Conservation (phyloP, 2,797 vertebrate genomes). For the Rhinoraja longicauda region DNA sequence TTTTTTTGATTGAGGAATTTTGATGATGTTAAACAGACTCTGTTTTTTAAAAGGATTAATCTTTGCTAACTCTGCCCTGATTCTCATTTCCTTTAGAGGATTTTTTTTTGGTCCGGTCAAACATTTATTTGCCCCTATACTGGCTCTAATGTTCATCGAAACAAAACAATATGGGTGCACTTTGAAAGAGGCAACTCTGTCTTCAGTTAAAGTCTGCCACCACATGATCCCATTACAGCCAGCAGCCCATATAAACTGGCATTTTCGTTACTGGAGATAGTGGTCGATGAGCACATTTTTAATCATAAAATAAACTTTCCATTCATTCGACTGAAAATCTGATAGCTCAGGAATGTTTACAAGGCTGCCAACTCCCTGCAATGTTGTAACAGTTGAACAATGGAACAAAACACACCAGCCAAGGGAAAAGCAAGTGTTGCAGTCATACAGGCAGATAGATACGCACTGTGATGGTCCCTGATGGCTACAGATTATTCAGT, state of each 20-base stretch:
- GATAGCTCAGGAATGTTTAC: slow-evolving; percentile 25
- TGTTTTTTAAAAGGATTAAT: slow-evolving; percentile 28
- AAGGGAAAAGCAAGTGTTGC: slow-evolving; percentile 34
- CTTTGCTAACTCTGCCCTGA: neutral
- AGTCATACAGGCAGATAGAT: slow-evolving; percentile 28
- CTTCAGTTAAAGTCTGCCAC: neutral
- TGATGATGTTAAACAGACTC: slow-evolving; percentile 25
- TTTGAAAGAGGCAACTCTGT: slow-evolving; percentile 26
- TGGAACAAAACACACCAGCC: slow-evolving; percentile 14
- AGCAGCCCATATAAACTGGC: slow-evolving; percentile 31
- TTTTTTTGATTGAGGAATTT: slow-evolving; percentile 30
- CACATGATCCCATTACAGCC: neutral
- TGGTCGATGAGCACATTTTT: slow-evolving; percentile 22
- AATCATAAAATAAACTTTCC: slow-evolving; percentile 36
- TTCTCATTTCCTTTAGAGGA: neutral
- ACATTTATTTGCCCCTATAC: slow-evolving; percentile 35
- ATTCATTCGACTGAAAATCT: slow-evolving; percentile 36
- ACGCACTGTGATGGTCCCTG: slow-evolving; percentile 3
- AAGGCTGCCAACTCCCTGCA: slow-evolving; percentile 21
- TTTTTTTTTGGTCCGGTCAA: neutral
- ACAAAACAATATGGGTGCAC: slow-evolving; percentile 14
- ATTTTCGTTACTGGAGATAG: slow-evolving; percentile 9
- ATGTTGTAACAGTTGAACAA: slow-evolving; percentile 32
- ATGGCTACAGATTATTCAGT: neutral
- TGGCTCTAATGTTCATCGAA: neutral